Evolutionary conservation across 2,888 invertebrate genomes (phyloP).

Genomic region (Drosophila robusta): DNA sequence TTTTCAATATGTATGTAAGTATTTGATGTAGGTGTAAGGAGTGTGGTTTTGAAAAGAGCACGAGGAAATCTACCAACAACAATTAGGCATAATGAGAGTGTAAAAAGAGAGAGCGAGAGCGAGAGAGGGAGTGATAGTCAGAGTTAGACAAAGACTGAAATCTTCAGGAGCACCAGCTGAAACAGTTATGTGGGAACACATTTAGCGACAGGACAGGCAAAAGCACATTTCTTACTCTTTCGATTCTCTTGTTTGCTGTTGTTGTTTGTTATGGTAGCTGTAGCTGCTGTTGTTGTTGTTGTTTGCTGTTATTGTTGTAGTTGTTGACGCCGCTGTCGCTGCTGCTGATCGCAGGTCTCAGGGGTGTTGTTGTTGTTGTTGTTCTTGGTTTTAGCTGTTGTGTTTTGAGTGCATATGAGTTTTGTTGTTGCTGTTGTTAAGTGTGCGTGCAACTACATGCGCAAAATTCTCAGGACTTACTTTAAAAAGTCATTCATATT

Average conservation of each 20-base stretch:
- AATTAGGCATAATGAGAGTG: constrained; percentile 5
- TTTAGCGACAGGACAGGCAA: constrained; percentile 22
- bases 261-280: constrained; percentile 15
- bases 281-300: constrained; percentile 11
- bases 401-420: constrained; percentile 34
- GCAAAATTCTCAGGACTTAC: constrained; percentile 64
- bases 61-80: constrained; percentile 21
- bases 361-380: constrained; percentile 27
- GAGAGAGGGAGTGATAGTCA: constrained; percentile 20
- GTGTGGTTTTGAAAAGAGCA: constrained; percentile 5
- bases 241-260: constrained; percentile 11
- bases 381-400: constrained; percentile 44
- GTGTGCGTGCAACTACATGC: constrained; percentile 57
- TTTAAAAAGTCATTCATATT: constrained; percentile 84
- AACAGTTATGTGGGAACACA: constrained; percentile 13
- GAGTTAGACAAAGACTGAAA: constrained; percentile 12
- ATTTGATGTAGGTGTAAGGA: not conserved
- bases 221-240: constrained; percentile 39
- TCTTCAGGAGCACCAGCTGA: constrained; percentile 26
- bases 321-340: constrained; percentile 15
- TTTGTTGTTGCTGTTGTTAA: constrained; percentile 33
- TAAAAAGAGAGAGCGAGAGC: constrained; percentile 4
- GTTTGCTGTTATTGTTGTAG: constrained; percentile 11
- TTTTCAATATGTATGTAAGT: not conserved
- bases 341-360: constrained; percentile 23